These are phyloP conservation scores for Poecilia wingei DNA, from an alignment of 2,797 vertebrate species.

Conservation along the genomic window DNA sequence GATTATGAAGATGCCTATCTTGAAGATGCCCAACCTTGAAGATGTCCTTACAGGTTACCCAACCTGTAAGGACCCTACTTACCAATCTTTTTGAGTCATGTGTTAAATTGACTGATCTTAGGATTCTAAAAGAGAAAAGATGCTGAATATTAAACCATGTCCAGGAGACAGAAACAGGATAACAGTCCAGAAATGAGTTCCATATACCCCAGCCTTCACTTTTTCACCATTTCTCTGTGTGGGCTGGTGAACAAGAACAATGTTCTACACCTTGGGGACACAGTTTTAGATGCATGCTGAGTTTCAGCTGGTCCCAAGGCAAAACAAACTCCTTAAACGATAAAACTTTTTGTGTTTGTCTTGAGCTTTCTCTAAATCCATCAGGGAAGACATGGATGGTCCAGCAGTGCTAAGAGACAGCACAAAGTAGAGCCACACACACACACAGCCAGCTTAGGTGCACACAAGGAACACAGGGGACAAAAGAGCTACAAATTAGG, in stretches of 20 bases:
- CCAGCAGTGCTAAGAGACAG: background rate
- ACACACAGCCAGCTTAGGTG: background rate
- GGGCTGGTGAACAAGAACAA: background rate
- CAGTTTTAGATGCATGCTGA: background rate
- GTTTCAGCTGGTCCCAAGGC: background rate
- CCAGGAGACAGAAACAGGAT: background rate
- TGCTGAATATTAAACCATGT: background rate
- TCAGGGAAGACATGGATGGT: background rate
- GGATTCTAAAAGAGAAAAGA: background rate
- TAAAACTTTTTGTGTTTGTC: background rate
- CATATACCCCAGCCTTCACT: background rate
- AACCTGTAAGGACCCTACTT: background rate
- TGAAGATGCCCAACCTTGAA: background rate
- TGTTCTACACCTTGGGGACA: background rate
- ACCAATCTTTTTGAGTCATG: background rate
- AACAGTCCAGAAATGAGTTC: background rate
- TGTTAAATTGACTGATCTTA: background rate
- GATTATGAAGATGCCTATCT: background rate
- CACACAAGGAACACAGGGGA: background rate
- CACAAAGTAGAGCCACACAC: background rate
- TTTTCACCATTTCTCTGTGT: background rate
- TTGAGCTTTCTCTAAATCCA: background rate
- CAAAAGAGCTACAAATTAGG: background rate
- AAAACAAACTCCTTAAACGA: background rate
- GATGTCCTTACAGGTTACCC: background rate